Conservation (phyloP, 92 coral and sea anemone species). For the Porites rus region DNA sequence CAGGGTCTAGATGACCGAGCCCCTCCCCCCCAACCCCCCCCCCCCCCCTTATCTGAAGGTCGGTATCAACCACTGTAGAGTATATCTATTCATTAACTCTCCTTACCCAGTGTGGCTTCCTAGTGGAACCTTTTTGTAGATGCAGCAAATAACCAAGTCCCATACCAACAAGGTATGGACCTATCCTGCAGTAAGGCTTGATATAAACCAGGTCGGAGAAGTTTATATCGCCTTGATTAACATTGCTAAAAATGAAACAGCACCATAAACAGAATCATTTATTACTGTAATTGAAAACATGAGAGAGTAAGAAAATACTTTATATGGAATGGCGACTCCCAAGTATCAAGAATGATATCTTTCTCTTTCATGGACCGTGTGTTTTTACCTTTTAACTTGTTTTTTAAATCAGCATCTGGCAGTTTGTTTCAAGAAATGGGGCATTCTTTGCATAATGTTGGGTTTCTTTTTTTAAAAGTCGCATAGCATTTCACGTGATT, state of each 20-base stretch:
- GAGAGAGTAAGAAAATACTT: too few species aligned
- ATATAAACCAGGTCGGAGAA: constrained; percentile 49
- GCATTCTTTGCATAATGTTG: too few species aligned
- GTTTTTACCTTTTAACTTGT: background rate
- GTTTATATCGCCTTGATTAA: background rate
- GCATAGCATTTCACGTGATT: too few species aligned
- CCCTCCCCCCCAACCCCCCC: too few species aligned
- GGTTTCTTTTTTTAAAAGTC: too few species aligned
- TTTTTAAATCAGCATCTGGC: too few species aligned
- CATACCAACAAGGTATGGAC: constrained; percentile 81
- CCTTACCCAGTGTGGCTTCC: constrained; percentile 10
- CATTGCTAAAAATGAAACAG: background rate
- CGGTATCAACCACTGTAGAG: too few species aligned
- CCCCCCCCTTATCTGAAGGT: too few species aligned
- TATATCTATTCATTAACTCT: background rate
- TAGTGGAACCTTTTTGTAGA: constrained; percentile 1
- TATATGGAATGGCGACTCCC: too few species aligned
- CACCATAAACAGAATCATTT: background rate
- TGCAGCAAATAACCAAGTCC: constrained; percentile 73
- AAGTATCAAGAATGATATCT: background rate
- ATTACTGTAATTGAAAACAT: too few species aligned
- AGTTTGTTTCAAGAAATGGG: too few species aligned
- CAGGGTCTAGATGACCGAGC: too few species aligned
- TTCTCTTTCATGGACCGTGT: background rate
- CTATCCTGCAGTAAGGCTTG: constrained; percentile 85